phyloP scores from a whole-genome alignment of 2,113 vertebrate genomes.

The Ophiodon elongatus region DNA sequence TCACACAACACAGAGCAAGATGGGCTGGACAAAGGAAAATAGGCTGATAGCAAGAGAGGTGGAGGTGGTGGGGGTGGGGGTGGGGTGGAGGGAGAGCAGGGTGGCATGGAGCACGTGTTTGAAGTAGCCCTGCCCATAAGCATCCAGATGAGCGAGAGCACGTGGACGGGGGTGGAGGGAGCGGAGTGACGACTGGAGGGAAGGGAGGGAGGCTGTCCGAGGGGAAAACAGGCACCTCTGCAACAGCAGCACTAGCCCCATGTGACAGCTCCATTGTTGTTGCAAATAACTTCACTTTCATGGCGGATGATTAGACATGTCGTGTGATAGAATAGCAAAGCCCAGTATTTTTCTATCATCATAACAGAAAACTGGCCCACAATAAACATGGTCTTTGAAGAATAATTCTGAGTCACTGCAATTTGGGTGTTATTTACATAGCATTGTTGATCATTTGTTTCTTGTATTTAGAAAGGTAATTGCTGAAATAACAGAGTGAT shows the following conservation, averaged over 20 bases:
- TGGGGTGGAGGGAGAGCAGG: slow-evolving; percentile 18
- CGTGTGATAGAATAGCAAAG: background rate
- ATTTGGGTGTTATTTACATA: background rate
- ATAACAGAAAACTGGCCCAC: background rate
- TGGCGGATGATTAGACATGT: slow-evolving; percentile 29
- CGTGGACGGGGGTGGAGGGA: slow-evolving; percentile 49
- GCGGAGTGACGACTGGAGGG: slow-evolving; percentile 33
- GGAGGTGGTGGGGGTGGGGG: slow-evolving; percentile 36
- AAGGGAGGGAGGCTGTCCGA: slow-evolving; percentile 28
- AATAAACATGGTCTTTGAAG: background rate
- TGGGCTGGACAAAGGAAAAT: slow-evolving; percentile 64
- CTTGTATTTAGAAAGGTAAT: background rate
- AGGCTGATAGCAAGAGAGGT: slow-evolving; percentile 63
- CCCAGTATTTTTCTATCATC: background rate
- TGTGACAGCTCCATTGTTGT: slow-evolving; percentile 52
- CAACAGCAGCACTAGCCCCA: slow-evolving; percentile 52
- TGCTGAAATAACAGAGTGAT: background rate
- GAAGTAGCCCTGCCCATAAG: slow-evolving; percentile 67
- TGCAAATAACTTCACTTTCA: slow-evolving; percentile 40
- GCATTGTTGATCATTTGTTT: background rate
- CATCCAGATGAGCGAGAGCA: slow-evolving; percentile 75
- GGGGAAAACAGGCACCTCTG: slow-evolving; percentile 64
- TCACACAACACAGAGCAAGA: slow-evolving; percentile 59
- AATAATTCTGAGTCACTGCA: too few species aligned
- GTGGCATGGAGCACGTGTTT: slow-evolving; percentile 73